Evolutionary conservation across 2,113 vertebrate genomes (phyloP).

Genomic region (Archilochus colubris): DNA sequence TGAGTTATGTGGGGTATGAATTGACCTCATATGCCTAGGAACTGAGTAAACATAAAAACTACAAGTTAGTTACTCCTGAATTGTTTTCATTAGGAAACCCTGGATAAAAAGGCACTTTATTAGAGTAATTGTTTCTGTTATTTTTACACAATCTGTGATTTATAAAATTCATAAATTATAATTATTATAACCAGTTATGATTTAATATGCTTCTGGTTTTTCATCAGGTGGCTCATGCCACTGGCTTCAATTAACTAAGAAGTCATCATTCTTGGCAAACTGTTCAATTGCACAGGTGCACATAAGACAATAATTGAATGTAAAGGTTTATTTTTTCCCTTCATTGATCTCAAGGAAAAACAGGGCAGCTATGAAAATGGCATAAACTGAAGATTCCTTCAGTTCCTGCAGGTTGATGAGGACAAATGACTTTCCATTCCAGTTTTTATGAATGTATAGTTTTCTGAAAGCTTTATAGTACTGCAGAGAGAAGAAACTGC

Average conservation of each 20-base stretch:
- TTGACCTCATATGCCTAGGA: background rate
- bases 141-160: background rate
- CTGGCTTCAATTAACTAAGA: constrained; percentile 25
- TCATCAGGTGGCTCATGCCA: background rate
- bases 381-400: constrained; percentile 24
- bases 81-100: background rate
- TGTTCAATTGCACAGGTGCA: background rate
- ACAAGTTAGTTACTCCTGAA: background rate
- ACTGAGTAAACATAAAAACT: background rate
- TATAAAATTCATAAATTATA: background rate
- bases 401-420: constrained; percentile 16
- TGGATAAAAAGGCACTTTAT: background rate
- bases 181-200: background rate
- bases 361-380: constrained; percentile 18
- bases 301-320: constrained; percentile 37
- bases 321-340: constrained; percentile 28
- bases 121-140: background rate
- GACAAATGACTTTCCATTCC: constrained; percentile 37
- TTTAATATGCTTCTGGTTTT: background rate
- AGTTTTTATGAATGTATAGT: constrained; percentile 36
- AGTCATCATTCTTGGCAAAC: background rate
- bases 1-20: background rate
- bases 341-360: constrained; percentile 51
- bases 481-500: constrained; percentile 12
- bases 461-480: constrained; percentile 32